Evolutionary conservation across 2,113 vertebrate species (phyloP).

Genomic region (Chloropsis cyanopogon): DNA sequence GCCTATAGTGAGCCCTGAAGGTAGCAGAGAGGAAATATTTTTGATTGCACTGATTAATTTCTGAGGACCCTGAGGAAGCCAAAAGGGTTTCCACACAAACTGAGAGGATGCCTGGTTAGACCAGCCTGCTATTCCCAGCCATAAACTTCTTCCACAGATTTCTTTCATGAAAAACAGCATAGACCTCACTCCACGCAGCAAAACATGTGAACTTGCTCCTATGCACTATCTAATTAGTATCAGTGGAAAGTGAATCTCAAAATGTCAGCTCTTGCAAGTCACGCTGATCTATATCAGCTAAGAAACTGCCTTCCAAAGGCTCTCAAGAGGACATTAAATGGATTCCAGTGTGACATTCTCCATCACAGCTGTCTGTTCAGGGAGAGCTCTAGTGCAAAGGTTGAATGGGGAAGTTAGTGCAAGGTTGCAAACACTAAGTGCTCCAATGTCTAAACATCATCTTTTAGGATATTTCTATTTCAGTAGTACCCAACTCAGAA

Average conservation of each 20-base stretch:
- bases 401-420: background rate
- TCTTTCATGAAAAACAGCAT: background rate
- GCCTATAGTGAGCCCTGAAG: background rate
- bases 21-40: background rate
- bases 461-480: background rate
- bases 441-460: background rate
- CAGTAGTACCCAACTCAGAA: background rate
- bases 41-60: background rate
- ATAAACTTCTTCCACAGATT: background rate
- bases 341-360: background rate
- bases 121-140: background rate
- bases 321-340: background rate
- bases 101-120: background rate
- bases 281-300: background rate
- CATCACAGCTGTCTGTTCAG: background rate
- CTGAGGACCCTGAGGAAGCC: background rate
- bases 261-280: conserved; percentile 6
- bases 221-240: background rate
- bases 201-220: background rate
- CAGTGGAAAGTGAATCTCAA: background rate
- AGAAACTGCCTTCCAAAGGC: background rate
- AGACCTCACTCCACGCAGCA: background rate
- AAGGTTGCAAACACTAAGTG: background rate
- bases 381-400: background rate
- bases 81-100: accelerated